These are phyloP conservation scores for Raja brachyura DNA, from an alignment of 2,113 vertebrate genomes.

Conservation along the genomic window DNA sequence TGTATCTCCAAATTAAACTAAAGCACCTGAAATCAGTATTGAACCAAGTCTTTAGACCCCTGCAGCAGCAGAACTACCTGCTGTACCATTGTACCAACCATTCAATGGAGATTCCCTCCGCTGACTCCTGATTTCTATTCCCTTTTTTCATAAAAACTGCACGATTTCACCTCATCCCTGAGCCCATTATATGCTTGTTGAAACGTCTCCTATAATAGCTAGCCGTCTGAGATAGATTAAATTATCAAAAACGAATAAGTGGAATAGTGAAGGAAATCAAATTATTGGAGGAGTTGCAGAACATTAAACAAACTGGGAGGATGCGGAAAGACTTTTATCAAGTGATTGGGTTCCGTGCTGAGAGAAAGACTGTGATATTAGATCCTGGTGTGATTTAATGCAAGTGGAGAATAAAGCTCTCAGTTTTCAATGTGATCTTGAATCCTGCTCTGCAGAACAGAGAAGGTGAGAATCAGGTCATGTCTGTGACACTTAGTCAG, in stretches of 20 bases:
- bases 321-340: too few species aligned
- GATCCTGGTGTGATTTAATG: neutral
- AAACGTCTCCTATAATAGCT: neutral
- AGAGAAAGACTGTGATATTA: neutral
- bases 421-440: neutral
- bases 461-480: neutral
- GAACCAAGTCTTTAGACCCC: too few species aligned
- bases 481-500: neutral
- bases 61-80: too few species aligned
- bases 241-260: neutral
- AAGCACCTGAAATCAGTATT: too few species aligned
- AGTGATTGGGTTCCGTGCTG: neutral
- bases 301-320: too few species aligned
- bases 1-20: too few species aligned
- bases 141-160: neutral
- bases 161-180: neutral
- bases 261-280: neutral
- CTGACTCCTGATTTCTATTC: neutral
- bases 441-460: neutral
- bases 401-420: neutral
- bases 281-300: neutral
- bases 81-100: too few species aligned
- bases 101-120: neutral
- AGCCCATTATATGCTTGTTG: neutral
- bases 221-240: neutral